Conservation (phyloP, 2,888 invertebrate genomes). For the Eulithis testata region DNA sequence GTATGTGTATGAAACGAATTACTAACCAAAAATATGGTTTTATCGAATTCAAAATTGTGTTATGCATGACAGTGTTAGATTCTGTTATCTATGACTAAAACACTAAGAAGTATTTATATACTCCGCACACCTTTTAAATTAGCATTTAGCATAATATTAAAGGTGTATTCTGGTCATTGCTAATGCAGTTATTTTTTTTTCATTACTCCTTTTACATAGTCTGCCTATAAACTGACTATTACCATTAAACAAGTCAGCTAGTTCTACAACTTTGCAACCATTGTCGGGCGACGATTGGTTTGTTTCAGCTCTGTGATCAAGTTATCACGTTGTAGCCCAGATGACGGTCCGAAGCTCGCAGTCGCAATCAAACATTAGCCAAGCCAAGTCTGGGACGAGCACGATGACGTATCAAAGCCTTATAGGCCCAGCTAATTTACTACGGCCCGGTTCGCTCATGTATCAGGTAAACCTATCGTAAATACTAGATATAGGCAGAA, state of each 20-base stretch:
- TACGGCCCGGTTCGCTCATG: conserved; percentile 67
- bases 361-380: conserved; percentile 69
- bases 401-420: conserved; percentile 63
- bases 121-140: no score
- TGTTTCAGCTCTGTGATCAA: conserved; percentile 40
- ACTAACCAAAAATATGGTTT: no score
- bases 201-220: no score
- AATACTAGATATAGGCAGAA: not conserved
- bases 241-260: not conserved
- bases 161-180: no score
- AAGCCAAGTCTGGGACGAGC: conserved; percentile 65
- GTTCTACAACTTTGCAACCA: not conserved
- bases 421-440: conserved; percentile 55
- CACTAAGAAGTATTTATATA: no score
- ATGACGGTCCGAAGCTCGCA: conserved; percentile 55
- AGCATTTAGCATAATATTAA: no score
- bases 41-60: no score
- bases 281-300: not conserved
- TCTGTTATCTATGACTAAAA: no score
- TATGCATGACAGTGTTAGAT: no score
- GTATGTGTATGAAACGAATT: no score
- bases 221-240: no score
- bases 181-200: no score
- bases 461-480: conserved; percentile 61
- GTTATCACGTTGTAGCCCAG: conserved; percentile 48